Conservation (phyloP, 2,888 invertebrate species). For the Harmothoe impar region DNA sequence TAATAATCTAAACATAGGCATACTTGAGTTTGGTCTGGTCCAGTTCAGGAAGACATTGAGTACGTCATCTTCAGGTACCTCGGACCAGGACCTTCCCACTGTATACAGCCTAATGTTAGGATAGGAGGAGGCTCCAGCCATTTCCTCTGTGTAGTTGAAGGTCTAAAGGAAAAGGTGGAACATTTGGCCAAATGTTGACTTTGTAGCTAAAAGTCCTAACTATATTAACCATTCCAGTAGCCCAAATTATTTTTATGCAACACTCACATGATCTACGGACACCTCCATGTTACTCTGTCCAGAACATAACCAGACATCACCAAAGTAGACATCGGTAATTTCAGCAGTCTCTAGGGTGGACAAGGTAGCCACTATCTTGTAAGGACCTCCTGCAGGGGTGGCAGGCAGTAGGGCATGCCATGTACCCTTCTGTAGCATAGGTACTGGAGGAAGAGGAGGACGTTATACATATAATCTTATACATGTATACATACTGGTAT, state of each 20-base stretch:
- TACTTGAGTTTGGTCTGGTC: conserved; percentile 7
- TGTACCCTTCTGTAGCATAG: neutral
- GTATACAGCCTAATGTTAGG: conserved; percentile 76
- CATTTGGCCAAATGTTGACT: neutral
- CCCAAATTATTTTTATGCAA: no score
- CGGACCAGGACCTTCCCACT: conserved; percentile 64
- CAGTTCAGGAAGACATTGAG: neutral
- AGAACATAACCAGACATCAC: conserved; percentile 83
- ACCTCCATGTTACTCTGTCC: conserved; percentile 80
- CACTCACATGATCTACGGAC: neutral
- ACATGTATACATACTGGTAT: no score
- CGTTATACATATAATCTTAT: no score
- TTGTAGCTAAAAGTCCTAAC: neutral
- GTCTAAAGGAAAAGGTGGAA: conserved; percentile 69
- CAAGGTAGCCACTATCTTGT: conserved; percentile 66
- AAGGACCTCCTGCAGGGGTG: conserved; percentile 34
- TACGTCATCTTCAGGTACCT: neutral
- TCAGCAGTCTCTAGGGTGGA: conserved; percentile 71
- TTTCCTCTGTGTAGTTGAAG: conserved; percentile 73
- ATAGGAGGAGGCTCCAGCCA: conserved; percentile 72
- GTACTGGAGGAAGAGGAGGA: neutral
- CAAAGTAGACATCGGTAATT: conserved; percentile 77
- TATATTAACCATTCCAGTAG: no score
- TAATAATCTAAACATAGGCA: no score
- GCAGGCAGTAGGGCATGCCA: conserved; percentile 10